phyloP scores from a whole-genome alignment of 2,113 vertebrate genomes.

The Clupea harengus region DNA sequence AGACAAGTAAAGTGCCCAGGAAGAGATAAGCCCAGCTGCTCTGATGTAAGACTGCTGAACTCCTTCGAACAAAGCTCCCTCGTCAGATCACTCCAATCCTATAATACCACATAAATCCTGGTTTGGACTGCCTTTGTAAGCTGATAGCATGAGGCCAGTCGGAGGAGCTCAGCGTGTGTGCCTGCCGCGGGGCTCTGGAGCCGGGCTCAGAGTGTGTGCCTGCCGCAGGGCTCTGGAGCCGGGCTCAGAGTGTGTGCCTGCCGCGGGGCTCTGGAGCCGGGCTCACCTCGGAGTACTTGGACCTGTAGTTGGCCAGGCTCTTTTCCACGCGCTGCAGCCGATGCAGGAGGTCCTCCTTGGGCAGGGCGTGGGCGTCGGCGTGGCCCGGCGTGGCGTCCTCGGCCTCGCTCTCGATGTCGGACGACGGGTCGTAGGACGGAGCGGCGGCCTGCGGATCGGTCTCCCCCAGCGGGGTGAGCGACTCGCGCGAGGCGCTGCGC shows the following conservation, averaged over 20 bases:
- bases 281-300: conserved; percentile 89
- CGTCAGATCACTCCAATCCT: neutral
- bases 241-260: too few relatives aligned
- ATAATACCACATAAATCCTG: neutral
- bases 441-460: conserved; percentile 52
- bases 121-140: neutral
- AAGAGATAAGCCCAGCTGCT: neutral
- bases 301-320: conserved; percentile 83
- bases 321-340: conserved; percentile 79
- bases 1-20: neutral
- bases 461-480: conserved; percentile 79
- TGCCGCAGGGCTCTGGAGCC: too few relatives aligned
- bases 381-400: conserved; percentile 73
- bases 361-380: conserved; percentile 73
- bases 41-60: neutral
- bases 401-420: conserved; percentile 90
- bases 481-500: conserved; percentile 85
- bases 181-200: too few relatives aligned
- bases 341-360: conserved; percentile 84
- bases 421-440: conserved; percentile 80
- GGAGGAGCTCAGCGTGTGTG: neutral
- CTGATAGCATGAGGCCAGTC: neutral
- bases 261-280: too few relatives aligned
- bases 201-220: too few relatives aligned
- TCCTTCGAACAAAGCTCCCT: neutral